These are phyloP conservation scores for Agonopterix arenella DNA, from an alignment of 2,888 invertebrate species.

Conservation along the genomic window DNA sequence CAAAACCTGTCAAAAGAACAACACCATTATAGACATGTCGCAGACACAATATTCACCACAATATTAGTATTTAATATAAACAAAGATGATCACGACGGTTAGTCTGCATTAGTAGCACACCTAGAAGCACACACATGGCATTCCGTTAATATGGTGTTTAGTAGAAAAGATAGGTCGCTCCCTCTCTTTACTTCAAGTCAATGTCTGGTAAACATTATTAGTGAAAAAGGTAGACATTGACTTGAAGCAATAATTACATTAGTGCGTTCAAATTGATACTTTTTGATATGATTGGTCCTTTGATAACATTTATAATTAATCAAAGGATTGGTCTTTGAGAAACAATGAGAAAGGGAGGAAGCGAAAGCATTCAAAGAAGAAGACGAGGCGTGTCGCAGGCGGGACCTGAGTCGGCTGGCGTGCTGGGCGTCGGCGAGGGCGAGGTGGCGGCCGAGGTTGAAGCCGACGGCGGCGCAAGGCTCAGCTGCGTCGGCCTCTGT, in stretches of 20 bases:
- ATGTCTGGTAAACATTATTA: background rate
- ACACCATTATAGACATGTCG: slow-evolving; percentile 6
- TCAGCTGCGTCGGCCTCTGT: slow-evolving; percentile 64
- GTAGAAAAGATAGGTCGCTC: slow-evolving; percentile 15
- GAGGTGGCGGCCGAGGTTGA: slow-evolving; percentile 51
- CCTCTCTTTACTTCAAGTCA: background rate
- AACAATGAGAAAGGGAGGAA: slow-evolving; percentile 23
- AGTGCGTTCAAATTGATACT: background rate
- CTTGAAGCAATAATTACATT: background rate
- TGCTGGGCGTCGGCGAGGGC: slow-evolving; percentile 76
- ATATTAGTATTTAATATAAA: slow-evolving; percentile 37
- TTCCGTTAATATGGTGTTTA: slow-evolving; percentile 44
- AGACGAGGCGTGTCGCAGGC: slow-evolving; percentile 45
- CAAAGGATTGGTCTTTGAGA: too few species aligned
- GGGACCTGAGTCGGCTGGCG: slow-evolving; percentile 73
- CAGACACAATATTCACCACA: slow-evolving; percentile 5
- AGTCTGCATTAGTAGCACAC: slow-evolving; percentile 65
- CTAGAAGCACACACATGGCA: slow-evolving; percentile 62
- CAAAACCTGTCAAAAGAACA: slow-evolving; percentile 57
- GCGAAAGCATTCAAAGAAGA: slow-evolving; percentile 42
- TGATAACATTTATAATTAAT: too few species aligned
- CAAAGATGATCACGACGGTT: slow-evolving; percentile 43
- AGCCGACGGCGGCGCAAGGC: slow-evolving; percentile 49
- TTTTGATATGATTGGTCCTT: too few species aligned
- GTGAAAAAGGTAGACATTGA: background rate